These are phyloP conservation scores for Cathartes aura DNA, from an alignment of 2,113 vertebrate genomes.

Conservation along the genomic window DNA sequence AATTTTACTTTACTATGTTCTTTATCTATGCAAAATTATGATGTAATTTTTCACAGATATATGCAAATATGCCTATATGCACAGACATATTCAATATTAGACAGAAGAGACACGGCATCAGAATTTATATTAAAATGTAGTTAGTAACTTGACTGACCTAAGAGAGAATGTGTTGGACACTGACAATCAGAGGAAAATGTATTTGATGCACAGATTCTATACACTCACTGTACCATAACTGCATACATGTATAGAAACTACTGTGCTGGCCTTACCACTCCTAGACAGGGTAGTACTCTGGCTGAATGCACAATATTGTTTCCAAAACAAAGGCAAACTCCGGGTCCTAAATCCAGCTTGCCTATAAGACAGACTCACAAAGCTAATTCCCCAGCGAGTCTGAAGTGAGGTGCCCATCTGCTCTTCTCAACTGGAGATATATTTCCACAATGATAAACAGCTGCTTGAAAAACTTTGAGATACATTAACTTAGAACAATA, in stretches of 20 bases:
- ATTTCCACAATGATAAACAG: not conserved
- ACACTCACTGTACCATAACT: not conserved
- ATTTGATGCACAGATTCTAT: not conserved
- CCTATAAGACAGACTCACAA: not conserved
- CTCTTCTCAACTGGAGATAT: not conserved
- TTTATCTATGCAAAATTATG: not conserved
- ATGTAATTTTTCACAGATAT: not conserved
- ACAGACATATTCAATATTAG: not conserved
- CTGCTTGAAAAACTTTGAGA: not conserved
- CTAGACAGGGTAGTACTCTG: not conserved
- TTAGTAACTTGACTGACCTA: not conserved
- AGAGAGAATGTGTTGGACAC: not conserved
- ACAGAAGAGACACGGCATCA: not conserved
- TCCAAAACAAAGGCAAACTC: not conserved
- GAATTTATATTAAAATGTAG: not conserved
- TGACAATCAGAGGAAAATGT: not conserved
- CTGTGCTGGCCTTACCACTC: not conserved
- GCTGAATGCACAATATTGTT: not conserved
- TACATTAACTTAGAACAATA: not conserved
- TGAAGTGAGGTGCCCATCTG: slow-evolving; percentile 36
- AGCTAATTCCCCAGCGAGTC: not conserved
- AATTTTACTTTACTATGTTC: not conserved
- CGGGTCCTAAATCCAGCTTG: not conserved
- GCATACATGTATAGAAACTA: not conserved
- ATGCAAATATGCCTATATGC: not conserved